Conservation (phyloP, 2,888 invertebrate genomes). For the Lacanobia wlatinum region DNA sequence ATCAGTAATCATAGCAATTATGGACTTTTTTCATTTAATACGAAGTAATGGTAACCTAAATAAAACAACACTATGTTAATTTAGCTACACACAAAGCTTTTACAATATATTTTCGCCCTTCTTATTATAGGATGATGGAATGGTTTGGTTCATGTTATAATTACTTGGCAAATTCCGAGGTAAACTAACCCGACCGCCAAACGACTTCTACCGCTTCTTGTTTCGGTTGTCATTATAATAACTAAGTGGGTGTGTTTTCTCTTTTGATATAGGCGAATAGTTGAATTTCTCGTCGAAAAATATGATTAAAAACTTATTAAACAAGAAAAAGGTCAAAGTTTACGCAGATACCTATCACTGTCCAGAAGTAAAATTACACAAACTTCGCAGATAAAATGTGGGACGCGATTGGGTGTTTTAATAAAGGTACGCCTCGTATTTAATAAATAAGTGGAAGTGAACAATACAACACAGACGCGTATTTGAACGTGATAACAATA, state of each 20-base stretch:
- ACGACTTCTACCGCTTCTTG: slow-evolving; percentile 47
- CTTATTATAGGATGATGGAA: slow-evolving; percentile 64
- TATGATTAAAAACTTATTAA: slow-evolving; percentile 33
- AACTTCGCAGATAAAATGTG: slow-evolving; percentile 1
- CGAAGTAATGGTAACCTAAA: neutral
- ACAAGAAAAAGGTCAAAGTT: slow-evolving; percentile 26
- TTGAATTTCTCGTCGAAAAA: slow-evolving; percentile 38
- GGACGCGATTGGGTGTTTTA: slow-evolving; percentile 9
- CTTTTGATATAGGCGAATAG: slow-evolving; percentile 33
- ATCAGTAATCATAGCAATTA: neutral
- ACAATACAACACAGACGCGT: slow-evolving; percentile 27
- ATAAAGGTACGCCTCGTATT: neutral
- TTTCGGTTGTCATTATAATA: slow-evolving; percentile 58
- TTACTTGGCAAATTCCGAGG: slow-evolving; percentile 61
- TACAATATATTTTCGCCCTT: slow-evolving; percentile 48
- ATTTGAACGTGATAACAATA: slow-evolving; percentile 39
- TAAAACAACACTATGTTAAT: neutral
- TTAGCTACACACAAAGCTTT: slow-evolving; percentile 18
- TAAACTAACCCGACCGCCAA: slow-evolving; percentile 58
- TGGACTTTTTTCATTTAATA: neutral
- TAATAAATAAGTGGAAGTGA: slow-evolving; percentile 26
- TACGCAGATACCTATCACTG: slow-evolving; percentile 1
- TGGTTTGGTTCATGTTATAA: slow-evolving; percentile 64
- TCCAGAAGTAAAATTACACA: slow-evolving; percentile 15
- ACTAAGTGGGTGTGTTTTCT: slow-evolving; percentile 46